Conservation (phyloP, 2,113 vertebrate species). For the Otocyon megalotis region DNA sequence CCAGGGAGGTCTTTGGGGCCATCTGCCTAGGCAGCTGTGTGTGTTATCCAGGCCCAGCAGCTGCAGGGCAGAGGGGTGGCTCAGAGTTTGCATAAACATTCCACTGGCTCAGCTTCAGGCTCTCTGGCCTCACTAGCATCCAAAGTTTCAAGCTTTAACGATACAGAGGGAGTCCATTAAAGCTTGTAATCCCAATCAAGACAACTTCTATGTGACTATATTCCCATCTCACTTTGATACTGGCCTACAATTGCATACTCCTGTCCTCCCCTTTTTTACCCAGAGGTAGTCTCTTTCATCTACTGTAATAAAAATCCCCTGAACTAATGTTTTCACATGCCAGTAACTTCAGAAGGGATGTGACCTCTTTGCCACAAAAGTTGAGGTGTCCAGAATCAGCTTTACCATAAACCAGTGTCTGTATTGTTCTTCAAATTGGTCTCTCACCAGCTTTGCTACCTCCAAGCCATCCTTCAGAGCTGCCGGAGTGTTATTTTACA, state of each 20-base stretch:
- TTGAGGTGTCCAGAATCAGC: neutral
- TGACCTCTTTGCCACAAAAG: neutral
- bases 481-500: neutral
- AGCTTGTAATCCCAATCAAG: neutral
- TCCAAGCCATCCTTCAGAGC: neutral
- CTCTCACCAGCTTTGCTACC: neutral
- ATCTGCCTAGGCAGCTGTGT: conserved; percentile 40
- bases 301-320: neutral
- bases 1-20: neutral
- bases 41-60: neutral
- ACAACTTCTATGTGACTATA: neutral
- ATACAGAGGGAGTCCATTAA: neutral
- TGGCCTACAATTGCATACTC: neutral
- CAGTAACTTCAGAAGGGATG: neutral
- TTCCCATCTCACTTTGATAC: neutral
- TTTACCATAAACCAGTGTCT: neutral
- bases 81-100: neutral
- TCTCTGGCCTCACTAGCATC: neutral
- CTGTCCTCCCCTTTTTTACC: neutral
- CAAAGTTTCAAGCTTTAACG: neutral
- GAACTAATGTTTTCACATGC: neutral
- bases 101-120: neutral
- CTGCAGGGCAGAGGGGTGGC: neutral
- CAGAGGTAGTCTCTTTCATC: neutral
- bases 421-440: neutral